Conservation (phyloP, 2,113 vertebrate genomes). For the Tetrax tetrax region DNA sequence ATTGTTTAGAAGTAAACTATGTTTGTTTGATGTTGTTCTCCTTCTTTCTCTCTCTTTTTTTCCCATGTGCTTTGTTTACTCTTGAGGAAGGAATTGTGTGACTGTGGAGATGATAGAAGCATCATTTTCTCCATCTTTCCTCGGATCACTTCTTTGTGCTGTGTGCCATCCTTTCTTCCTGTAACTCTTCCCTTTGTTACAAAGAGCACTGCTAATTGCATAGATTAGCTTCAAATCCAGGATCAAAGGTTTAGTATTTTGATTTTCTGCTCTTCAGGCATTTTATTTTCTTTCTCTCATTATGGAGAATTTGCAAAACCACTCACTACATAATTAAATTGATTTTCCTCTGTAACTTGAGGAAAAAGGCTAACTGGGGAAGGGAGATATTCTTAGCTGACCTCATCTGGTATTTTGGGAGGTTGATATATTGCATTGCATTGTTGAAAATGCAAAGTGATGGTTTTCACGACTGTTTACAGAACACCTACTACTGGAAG, state of each 20-base stretch:
- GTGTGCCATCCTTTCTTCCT: neutral
- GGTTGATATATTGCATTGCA: neutral
- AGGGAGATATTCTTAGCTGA: neutral
- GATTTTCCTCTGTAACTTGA: neutral
- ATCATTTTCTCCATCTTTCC: neutral
- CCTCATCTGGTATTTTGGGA: neutral
- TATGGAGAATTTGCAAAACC: neutral
- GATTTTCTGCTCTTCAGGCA: conserved; percentile 22
- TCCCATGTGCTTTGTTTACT: neutral
- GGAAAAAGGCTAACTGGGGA: neutral
- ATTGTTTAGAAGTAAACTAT: neutral
- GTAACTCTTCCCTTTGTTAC: neutral
- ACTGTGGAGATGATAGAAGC: neutral
- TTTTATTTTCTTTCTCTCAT: neutral
- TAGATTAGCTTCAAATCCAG: conserved; percentile 1
- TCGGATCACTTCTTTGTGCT: neutral
- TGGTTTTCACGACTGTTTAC: neutral
- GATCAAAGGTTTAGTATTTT: neutral
- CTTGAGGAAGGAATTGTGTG: neutral
- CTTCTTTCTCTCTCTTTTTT: neutral
- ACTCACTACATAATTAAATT: neutral
- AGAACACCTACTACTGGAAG: neutral
- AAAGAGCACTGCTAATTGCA: conserved; percentile 4
- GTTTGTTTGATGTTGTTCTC: neutral
- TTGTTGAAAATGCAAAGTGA: neutral